phyloP scores from a whole-genome alignment of 2,888 invertebrate genomes.

The Drosophila nr. perissopoda region DNA sequence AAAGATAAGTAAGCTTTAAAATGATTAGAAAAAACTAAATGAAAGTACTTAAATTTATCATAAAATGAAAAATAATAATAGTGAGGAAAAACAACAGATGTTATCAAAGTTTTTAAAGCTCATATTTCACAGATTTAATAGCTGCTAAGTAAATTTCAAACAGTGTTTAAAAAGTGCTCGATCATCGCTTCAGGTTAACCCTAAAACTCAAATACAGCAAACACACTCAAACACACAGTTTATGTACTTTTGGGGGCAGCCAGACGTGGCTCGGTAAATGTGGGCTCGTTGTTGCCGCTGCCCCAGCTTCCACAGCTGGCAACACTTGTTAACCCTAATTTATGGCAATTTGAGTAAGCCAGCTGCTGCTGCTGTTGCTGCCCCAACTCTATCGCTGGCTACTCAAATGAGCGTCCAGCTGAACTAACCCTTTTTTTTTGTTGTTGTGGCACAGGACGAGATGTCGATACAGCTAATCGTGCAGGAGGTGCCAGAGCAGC shows the following conservation, averaged over 20 bases:
- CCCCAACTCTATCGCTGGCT: conserved; percentile 23
- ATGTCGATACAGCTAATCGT: conserved; percentile 96
- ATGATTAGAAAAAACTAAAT: neutral
- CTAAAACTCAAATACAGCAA: neutral
- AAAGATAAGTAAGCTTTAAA: neutral
- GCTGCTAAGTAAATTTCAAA: neutral
- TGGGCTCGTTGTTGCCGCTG: conserved; percentile 13
- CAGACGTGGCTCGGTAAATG: conserved; percentile 15
- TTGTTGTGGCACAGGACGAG: conserved; percentile 87
- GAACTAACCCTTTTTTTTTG: conserved; percentile 11
- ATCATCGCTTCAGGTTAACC: conserved; percentile 8
- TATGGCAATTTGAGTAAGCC: conserved; percentile 74
- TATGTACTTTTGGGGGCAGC: neutral
- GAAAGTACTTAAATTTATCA: neutral
- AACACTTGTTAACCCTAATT: conserved; percentile 74
- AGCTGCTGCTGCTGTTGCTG: conserved; percentile 43
- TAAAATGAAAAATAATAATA: neutral
- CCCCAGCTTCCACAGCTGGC: conserved; percentile 39
- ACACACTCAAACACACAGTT: conserved; percentile 3
- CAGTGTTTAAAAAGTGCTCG: conserved; percentile 14
- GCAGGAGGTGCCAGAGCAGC: conserved; percentile 96
- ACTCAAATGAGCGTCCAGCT: conserved; percentile 14
- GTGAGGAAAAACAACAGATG: too few relatives aligned
- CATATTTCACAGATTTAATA: neutral
- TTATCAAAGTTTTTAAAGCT: neutral